Evolutionary conservation across 2,113 vertebrate species (phyloP).

Genomic region (Podilymbus podiceps): DNA sequence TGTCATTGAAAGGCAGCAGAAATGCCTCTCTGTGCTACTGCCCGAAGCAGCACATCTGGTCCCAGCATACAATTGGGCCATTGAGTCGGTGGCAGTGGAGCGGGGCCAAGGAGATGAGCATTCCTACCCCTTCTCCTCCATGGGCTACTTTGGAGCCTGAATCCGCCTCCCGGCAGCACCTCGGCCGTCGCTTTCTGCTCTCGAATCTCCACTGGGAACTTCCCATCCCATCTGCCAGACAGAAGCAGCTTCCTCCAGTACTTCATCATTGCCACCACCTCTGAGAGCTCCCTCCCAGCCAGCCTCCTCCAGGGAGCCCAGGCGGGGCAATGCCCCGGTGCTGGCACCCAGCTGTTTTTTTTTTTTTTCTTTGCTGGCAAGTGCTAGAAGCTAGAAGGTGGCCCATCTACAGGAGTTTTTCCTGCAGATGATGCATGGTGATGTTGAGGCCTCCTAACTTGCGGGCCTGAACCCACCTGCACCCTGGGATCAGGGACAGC

Average conservation of each 20-base stretch:
- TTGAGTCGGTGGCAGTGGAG: neutral
- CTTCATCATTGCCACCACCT: fast-evolving
- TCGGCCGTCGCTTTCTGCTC: neutral
- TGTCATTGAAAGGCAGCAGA: slow-evolving; percentile 29
- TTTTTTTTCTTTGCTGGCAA: neutral
- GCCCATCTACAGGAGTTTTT: fast-evolving
- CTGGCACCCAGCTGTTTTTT: neutral
- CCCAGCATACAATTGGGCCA: neutral
- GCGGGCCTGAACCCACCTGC: neutral
- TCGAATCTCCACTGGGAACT: fast-evolving
- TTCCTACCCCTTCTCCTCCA: neutral
- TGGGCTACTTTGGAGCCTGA: neutral
- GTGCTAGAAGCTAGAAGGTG: neutral
- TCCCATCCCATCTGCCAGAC: neutral
- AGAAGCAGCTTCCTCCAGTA: neutral
- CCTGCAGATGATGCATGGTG: neutral
- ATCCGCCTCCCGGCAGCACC: neutral
- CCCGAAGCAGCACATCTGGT: neutral
- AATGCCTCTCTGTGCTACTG: slow-evolving; percentile 28
- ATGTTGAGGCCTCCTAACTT: neutral
- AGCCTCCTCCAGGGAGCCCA: fast-evolving
- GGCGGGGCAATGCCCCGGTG: neutral
- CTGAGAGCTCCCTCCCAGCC: neutral
- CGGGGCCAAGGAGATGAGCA: neutral
- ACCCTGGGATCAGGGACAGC: neutral